A percentile compares a stretch with the other conserved stretches of the same genome.
phyloP scores from a whole-genome alignment of 2,888 invertebrate genomes.

The Acanthococcus lagerstroemiae region DNA sequence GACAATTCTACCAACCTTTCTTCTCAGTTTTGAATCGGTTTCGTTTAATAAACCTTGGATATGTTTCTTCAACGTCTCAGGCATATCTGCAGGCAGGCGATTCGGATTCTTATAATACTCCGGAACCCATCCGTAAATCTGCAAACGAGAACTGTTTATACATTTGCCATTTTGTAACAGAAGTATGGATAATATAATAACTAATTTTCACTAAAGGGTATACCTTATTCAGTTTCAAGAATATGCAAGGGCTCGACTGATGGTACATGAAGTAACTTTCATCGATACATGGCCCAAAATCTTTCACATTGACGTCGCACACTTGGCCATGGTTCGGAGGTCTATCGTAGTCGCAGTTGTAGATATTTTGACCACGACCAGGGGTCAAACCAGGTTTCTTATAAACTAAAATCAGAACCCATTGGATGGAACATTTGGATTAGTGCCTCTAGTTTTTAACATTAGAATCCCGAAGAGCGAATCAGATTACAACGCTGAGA shows the following conservation, averaged over 20 bases:
- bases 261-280: conserved; percentile 83
- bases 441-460: no score
- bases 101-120: conserved; percentile 64
- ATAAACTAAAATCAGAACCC: conserved; percentile 42
- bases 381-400: conserved; percentile 61
- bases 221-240: conserved; percentile 86
- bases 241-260: conserved; percentile 84
- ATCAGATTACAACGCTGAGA: no score
- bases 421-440: not conserved
- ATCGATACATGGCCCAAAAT: conserved; percentile 68
- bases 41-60: conserved; percentile 45
- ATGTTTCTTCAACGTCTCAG: conserved; percentile 55
- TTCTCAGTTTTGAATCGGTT: not conserved
- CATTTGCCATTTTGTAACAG: not conserved
- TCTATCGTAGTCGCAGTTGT: conserved; percentile 63
- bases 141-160: conserved; percentile 28
- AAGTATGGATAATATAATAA: not conserved
- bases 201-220: not conserved
- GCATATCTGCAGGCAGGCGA: conserved; percentile 64
- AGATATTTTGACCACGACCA: conserved; percentile 63
- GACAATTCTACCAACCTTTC: not conserved
- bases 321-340: conserved; percentile 64
- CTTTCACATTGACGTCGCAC: conserved; percentile 74
- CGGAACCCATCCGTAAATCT: conserved; percentile 83
- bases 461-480: no score